Conservation (phyloP, 2,797 vertebrate species). For the Allobates femoralis region DNA sequence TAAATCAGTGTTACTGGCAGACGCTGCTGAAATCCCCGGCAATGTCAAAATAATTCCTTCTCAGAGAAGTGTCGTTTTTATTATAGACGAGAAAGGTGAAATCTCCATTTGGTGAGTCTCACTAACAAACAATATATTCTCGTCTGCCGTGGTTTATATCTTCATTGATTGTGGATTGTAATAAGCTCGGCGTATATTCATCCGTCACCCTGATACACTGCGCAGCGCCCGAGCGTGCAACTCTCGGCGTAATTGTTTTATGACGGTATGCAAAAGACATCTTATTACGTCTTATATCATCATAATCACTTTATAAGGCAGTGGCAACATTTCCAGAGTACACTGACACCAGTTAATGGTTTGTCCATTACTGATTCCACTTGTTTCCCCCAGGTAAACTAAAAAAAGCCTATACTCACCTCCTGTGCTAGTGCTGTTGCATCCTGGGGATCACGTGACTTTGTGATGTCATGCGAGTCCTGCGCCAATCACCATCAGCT, state of each 20-base stretch:
- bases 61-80: constrained; percentile 22
- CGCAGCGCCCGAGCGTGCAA: not conserved
- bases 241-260: not conserved
- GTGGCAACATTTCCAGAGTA: not conserved
- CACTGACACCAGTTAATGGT: not conserved
- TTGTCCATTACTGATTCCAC: no score
- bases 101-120: constrained; percentile 23
- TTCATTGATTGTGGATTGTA: not conserved
- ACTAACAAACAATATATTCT: not conserved
- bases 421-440: no score
- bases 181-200: not conserved
- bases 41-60: constrained; percentile 51
- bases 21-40: constrained; percentile 41
- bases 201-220: not conserved
- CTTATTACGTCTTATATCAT: not conserved
- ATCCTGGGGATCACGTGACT: no score
- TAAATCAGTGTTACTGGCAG: constrained; percentile 51
- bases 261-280: not conserved
- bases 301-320: not conserved
- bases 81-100: constrained; percentile 40
- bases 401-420: no score
- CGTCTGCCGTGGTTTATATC: not conserved
- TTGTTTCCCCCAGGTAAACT: no score
- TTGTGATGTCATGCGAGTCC: no score
- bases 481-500: no score